A percentile compares a stretch with the other conserved stretches of the same genome.
phyloP scores from a whole-genome alignment of 2,888 invertebrate species.

The Sepioteuthis lessoniana region DNA sequence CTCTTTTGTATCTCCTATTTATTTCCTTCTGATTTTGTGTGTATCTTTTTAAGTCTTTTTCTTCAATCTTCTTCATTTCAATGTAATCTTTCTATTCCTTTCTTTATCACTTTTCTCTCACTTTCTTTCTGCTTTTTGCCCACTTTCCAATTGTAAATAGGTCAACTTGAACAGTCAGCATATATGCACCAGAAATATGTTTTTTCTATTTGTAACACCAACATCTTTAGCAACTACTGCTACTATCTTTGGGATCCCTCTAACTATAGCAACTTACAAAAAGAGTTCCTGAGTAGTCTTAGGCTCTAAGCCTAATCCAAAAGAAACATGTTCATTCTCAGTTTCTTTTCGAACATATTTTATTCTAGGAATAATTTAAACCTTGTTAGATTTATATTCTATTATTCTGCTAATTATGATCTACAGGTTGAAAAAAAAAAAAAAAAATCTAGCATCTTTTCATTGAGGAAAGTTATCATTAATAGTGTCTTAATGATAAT shows the following conservation, averaged over 20 bases:
- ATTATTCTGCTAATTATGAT: no score
- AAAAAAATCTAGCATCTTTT: no score
- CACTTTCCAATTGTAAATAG: background rate
- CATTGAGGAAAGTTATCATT: no score
- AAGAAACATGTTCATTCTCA: background rate
- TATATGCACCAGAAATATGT: background rate
- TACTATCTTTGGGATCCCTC: background rate
- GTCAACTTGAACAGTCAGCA: background rate
- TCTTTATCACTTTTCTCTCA: background rate
- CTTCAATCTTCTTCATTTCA: no score
- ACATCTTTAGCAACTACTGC: slow-evolving; percentile 2
- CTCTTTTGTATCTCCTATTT: no score
- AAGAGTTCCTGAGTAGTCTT: background rate
- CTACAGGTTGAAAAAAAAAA: no score
- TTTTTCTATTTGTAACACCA: background rate
- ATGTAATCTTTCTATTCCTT: background rate
- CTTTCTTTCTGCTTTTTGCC: background rate
- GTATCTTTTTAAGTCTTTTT: no score
- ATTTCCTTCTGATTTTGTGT: no score
- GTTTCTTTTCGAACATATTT: background rate
- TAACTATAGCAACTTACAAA: background rate
- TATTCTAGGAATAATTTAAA: no score
- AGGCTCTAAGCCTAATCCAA: background rate
- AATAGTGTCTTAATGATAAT: no score
- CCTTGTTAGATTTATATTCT: no score